Evolutionary conservation across 1,140 invertebrate genomes (phyloP), one percentile per base, ranked within the genome.

Genomic region (Drepana arcuata): DNA sequence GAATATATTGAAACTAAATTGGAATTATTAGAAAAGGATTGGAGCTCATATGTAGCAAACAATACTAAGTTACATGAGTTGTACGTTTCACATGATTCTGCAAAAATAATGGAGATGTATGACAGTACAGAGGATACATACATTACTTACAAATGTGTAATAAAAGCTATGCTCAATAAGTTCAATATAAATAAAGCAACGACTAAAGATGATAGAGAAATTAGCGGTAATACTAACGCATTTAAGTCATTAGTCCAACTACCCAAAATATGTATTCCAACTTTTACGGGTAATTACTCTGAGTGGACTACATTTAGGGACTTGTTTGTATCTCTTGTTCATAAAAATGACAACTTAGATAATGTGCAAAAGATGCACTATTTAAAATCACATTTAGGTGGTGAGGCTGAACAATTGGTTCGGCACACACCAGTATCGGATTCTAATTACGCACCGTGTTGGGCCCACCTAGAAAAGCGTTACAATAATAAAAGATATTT

Each of bases 1-100:
- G 39, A 41, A 34, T 41, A 41, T 28, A 28, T 41, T 1, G 31
- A 41, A 23, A 32, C 16, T 9, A 34, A n/a, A 23, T 16, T 25
- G 12, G 39, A 41, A 29, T 16, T 28, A 9, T 34, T 41, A n/a
- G 39, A 41, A 21, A 34, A 23, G 1, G 31, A 41, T 41, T 41
- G 39, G 39, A 7, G 10, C 2, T 14, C 10, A 3, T 41, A 34
- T 41, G 29, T 26, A 34, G 7, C 14, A 21, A 34, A 16, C 23
- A 27, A 41, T 10, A 16, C 31, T 5, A 34, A 41, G 21, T 2
- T 41, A 9, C 10, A 28, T 23, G 31, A 28, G 26, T 15, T 9
- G 6, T 34, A 34, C 10, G 24, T 2, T 7, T 3, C n/a, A 26
- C 12, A 25, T 2, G 33, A 34, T 2, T 12, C 26, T 5, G 23